Percentiles rank a stretch among this genome's conserved stretches.
Conservation (phyloP, 2,888 invertebrate genomes). For the Archips xylosteana region DNA sequence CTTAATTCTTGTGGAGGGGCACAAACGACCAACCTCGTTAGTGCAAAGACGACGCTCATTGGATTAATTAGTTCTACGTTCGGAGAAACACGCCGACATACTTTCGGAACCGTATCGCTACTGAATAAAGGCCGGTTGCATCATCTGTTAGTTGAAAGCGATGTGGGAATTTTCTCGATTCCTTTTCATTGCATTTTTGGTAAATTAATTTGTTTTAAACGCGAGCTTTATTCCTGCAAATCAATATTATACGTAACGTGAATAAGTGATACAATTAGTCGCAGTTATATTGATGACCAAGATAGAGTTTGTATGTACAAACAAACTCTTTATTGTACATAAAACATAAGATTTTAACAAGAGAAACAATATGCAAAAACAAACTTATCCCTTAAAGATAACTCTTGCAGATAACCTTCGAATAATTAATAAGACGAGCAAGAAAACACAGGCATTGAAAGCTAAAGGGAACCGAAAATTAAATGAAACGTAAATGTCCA, state of each 20-base stretch:
- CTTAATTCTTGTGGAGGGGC: conserved; percentile 69
- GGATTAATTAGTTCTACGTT: conserved; percentile 81
- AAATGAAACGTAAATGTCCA: no score
- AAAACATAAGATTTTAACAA: no score
- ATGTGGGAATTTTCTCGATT: background rate
- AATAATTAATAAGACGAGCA: no score
- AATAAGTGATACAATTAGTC: no score
- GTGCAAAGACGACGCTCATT: conserved; percentile 78
- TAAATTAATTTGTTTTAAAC: background rate
- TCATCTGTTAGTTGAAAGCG: background rate
- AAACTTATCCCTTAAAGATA: no score
- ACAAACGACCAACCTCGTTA: conserved; percentile 80
- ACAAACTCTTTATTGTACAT: no score
- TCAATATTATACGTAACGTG: background rate
- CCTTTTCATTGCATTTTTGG: background rate
- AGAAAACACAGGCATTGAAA: no score
- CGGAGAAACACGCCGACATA: conserved; percentile 66
- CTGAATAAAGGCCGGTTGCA: conserved; percentile 37
- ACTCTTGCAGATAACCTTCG: no score
- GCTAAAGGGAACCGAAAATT: no score
- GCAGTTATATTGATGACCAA: no score
- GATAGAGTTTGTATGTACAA: no score
- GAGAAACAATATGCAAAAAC: no score
- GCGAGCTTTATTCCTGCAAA: background rate
- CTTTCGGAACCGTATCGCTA: conserved; percentile 59